phyloP scores from a whole-genome alignment of 2,797 vertebrate genomes.

The Enteromius anoplus region DNA sequence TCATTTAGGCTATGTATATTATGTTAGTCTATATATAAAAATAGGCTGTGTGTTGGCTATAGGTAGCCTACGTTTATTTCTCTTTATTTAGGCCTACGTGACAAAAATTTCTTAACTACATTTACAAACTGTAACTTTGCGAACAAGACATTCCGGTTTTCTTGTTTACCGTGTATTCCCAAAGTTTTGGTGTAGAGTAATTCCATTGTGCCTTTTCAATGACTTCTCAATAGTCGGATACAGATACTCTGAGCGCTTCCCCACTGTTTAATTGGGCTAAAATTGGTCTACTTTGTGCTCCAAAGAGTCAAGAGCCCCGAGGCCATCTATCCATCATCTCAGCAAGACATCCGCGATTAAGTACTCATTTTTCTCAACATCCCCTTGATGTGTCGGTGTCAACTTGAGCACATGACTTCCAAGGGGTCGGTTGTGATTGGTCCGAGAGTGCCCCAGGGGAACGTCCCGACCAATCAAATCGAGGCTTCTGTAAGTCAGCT shows the following conservation, averaged over 20 bases:
- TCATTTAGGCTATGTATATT: too few species aligned
- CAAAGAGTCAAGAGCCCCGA: slow-evolving; percentile 64
- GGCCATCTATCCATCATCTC: slow-evolving; percentile 77
- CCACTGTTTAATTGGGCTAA: slow-evolving; percentile 81
- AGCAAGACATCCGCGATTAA: slow-evolving; percentile 83
- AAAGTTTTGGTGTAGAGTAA: slow-evolving; percentile 46
- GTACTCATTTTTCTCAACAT: slow-evolving; percentile 78
- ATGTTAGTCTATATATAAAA: too few species aligned
- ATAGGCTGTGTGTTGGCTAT: not conserved
- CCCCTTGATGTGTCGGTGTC: slow-evolving; percentile 73
- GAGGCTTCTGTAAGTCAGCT: slow-evolving; percentile 64
- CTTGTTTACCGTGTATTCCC: slow-evolving; percentile 36
- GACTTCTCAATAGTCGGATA: slow-evolving; percentile 69
- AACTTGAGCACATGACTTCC: slow-evolving; percentile 42
- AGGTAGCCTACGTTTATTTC: not conserved
- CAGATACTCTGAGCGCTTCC: slow-evolving; percentile 75
- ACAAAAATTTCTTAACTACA: not conserved
- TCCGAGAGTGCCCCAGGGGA: slow-evolving; percentile 56
- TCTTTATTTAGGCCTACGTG: not conserved
- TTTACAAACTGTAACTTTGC: not conserved
- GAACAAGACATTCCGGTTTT: slow-evolving; percentile 16
- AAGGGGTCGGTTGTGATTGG: slow-evolving; percentile 17
- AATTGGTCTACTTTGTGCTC: slow-evolving; percentile 77
- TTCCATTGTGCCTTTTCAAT: slow-evolving; percentile 61
- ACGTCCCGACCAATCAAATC: slow-evolving; percentile 71